Conservation (phyloP, 2,113 vertebrate genomes). For the Bucco capensis region DNA sequence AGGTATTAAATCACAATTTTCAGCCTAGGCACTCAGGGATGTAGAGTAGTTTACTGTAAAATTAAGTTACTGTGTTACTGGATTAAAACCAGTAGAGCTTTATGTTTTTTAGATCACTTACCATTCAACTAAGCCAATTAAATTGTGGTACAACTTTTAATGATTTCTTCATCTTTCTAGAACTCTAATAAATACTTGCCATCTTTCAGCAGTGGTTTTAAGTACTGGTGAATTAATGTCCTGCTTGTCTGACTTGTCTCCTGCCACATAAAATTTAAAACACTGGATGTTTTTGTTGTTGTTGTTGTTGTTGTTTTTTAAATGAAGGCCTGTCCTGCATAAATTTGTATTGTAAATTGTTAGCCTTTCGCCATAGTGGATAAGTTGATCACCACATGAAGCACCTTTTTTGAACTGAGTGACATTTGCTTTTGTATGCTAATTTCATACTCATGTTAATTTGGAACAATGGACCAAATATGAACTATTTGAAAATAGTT, state of each 20-base stretch:
- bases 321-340: too few species aligned
- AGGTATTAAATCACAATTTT: slow-evolving; percentile 72
- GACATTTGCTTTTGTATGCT: neutral
- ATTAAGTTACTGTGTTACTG: neutral
- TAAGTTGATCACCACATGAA: neutral
- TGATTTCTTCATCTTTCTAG: neutral
- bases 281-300: neutral
- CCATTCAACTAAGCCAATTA: neutral
- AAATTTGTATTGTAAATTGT: neutral
- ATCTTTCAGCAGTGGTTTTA: neutral
- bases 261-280: neutral
- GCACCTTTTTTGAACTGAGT: neutral
- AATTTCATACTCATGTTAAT: neutral
- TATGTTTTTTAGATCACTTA: neutral
- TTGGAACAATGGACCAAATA: neutral
- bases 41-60: neutral
- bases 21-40: neutral
- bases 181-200: neutral
- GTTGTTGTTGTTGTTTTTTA: neutral
- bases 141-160: neutral
- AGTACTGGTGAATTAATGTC: neutral
- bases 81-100: neutral
- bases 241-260: neutral
- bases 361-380: neutral
- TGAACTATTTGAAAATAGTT: neutral